phyloP scores from a whole-genome alignment of 2,797 vertebrate species.

The Epinephelus awoara region DNA sequence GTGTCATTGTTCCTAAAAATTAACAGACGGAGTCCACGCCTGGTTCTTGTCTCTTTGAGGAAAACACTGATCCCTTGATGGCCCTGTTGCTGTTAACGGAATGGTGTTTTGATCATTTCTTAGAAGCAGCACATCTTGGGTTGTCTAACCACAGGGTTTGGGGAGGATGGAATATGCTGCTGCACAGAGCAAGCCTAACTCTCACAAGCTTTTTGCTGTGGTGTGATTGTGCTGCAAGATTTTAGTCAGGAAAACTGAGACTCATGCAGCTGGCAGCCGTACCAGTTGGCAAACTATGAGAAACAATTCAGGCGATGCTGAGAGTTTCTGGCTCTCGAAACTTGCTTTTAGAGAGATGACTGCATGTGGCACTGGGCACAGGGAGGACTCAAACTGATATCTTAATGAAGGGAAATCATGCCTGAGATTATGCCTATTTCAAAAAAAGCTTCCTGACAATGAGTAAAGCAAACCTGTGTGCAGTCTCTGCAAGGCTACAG shows the following conservation, averaged over 20 bases:
- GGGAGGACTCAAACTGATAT: background rate
- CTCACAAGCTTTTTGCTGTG: background rate
- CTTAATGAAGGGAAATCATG: background rate
- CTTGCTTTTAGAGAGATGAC: background rate
- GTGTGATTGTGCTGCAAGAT: background rate
- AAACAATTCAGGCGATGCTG: background rate
- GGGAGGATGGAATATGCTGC: background rate
- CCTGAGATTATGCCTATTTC: background rate
- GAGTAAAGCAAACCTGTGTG: slow-evolving; percentile 4
- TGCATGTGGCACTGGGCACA: background rate
- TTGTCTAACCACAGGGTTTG: slow-evolving; percentile 9
- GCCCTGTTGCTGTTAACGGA: background rate
- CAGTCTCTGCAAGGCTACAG: slow-evolving; percentile 27
- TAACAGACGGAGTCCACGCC: background rate
- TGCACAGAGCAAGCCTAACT: background rate
- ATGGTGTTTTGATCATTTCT: background rate
- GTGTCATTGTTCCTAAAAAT: background rate
- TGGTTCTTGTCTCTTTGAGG: slow-evolving; percentile 8
- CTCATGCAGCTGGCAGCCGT: slow-evolving; percentile 26
- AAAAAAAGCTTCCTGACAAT: slow-evolving; percentile 4
- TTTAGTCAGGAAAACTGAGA: slow-evolving; percentile 9
- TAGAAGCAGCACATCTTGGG: background rate
- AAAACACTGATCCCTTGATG: background rate
- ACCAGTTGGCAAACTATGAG: slow-evolving; percentile 20
- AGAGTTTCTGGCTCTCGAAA: background rate